phyloP scores from a whole-genome alignment of 2,888 invertebrate species.

The Trachelus tabidus region DNA sequence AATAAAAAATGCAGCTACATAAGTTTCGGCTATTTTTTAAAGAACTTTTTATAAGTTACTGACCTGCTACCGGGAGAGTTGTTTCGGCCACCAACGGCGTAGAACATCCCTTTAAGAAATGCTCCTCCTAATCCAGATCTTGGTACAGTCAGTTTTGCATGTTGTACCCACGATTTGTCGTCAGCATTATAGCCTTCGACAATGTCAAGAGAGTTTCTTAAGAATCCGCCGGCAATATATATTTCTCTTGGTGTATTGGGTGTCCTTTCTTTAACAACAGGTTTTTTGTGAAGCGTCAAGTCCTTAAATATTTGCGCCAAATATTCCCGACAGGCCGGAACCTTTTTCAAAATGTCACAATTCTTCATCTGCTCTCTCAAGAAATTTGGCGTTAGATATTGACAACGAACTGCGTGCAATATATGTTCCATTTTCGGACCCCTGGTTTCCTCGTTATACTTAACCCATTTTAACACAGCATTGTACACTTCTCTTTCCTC shows the following conservation, averaged over 20 bases:
- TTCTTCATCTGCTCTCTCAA: constrained; percentile 91
- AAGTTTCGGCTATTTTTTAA: not conserved
- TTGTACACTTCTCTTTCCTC: constrained; percentile 93
- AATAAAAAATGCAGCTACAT: not conserved
- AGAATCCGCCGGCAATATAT: constrained; percentile 92
- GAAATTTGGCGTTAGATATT: constrained; percentile 91
- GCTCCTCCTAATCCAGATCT: constrained; percentile 89
- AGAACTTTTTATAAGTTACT: constrained; percentile 7
- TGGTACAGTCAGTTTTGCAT: constrained; percentile 87
- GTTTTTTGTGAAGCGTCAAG: constrained; percentile 87
- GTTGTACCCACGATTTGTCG: constrained; percentile 84
- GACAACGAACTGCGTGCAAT: constrained; percentile 88
- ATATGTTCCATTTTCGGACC: constrained; percentile 89
- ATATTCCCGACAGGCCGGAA: constrained; percentile 90
- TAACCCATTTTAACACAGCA: constrained; percentile 92
- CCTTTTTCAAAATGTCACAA: constrained; percentile 87
- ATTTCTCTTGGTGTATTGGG: constrained; percentile 91
- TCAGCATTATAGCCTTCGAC: constrained; percentile 91
- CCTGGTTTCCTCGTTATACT: constrained; percentile 86
- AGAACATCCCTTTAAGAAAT: constrained; percentile 88
- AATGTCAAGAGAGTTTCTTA: constrained; percentile 85
- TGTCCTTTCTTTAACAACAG: constrained; percentile 84
- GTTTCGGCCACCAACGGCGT: constrained; percentile 92
- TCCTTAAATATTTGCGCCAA: constrained; percentile 91
- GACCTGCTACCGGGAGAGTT: constrained; percentile 85